Evolutionary conservation across 2,888 invertebrate genomes (phyloP), one percentile per base, ranked within the genome.

Genomic region (Volucella zonaria): DNA sequence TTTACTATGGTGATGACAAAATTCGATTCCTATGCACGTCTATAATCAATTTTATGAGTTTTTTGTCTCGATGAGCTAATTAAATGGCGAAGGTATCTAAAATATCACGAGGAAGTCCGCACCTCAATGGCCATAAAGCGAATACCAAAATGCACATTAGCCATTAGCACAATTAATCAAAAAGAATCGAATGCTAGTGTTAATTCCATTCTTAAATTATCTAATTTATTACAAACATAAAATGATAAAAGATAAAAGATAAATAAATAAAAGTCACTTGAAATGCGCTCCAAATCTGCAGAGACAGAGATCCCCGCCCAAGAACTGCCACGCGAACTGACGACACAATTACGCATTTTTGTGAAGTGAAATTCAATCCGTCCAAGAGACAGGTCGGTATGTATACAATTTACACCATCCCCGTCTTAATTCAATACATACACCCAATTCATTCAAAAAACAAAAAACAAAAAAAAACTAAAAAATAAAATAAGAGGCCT

Each of bases 261-360:
- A 45, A n/a, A 47, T 23, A 4, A 54, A 51, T 31, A 23, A 18
- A 68, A 31, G 0, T 31, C 23, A 67, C 23, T n/a, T 31, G n/a
- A 45, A 45, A 2, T 14, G 42, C 1, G 42, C 8, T 52, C 15
- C 12, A 31, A 49, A 59, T 11, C 18, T 18, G 38, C 68, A 40
- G 23, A 14, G 6, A 54, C n/a, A 8, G 6, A 31, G 10, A 9
- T 12, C 15, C 56, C 14, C 54, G 11, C 49, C 51, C 14, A 52
- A 3, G 14, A 43, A 43, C 43, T 61, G 12, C 18, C 9, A 10
- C 38, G 12, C 68, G n/a, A 51, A 43, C 43, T 42, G 58, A 70
- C 59, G 61, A 54, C 68, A 56, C 59, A 76, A 52, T 68, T 76
- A 76, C 76, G 76, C 76, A 61, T 76, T 61, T 68, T 62, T 58